A percentile compares a stretch with the other conserved stretches of the same genome.
These are phyloP conservation scores for Nowickia ferox DNA, from an alignment of 2,888 invertebrate species.

Conservation along the genomic window DNA sequence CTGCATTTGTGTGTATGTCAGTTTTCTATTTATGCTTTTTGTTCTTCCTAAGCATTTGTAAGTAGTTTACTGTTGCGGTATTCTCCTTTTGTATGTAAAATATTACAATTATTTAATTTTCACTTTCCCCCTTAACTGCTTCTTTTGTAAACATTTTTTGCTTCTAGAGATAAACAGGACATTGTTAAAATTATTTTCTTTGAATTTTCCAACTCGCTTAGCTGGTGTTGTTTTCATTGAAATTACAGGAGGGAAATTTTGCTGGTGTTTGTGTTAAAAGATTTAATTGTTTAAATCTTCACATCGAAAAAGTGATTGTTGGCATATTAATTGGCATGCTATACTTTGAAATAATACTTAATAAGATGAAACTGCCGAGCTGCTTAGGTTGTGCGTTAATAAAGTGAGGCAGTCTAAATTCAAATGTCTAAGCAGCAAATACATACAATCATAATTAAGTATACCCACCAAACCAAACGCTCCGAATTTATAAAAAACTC, in stretches of 20 bases:
- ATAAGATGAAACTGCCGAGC: not conserved
- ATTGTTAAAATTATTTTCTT: not conserved
- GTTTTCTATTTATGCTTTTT: not conserved
- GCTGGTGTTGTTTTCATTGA: not conserved
- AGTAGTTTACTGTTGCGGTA: constrained; percentile 27
- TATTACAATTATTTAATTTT: not conserved
- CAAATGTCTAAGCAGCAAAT: not conserved
- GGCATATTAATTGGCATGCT: constrained; percentile 2
- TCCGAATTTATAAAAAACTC: too few relatives aligned
- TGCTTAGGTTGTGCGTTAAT: not conserved
- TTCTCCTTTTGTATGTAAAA: not conserved
- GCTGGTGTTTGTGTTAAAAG: not conserved
- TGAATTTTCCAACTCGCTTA: not conserved
- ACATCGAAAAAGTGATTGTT: not conserved
- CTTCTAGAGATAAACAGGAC: not conserved
- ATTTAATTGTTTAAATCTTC: not conserved
- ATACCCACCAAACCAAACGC: too few relatives aligned
- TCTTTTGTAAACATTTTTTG: not conserved
- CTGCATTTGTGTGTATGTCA: not conserved
- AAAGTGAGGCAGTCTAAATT: not conserved
- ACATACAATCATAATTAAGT: too few relatives aligned
- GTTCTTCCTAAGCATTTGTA: constrained; percentile 3
- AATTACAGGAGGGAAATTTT: not conserved
- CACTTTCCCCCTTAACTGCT: not conserved
- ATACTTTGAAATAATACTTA: constrained; percentile 3